Evolutionary conservation across 2,888 invertebrate species (phyloP).

Genomic region (Hipparchia sbordonii): DNA sequence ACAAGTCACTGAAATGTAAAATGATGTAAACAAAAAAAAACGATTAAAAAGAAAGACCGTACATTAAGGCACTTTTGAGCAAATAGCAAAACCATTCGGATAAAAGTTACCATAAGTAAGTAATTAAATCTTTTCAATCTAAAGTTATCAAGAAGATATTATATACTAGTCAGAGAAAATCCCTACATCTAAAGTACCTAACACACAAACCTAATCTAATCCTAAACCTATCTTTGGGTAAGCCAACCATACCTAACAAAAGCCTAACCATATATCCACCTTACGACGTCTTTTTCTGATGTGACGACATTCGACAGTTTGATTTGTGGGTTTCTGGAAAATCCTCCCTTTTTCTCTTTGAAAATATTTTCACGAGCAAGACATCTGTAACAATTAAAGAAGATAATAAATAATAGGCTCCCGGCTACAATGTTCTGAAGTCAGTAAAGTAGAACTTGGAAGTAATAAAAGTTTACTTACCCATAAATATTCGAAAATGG

Average conservation of each 20-base stretch:
- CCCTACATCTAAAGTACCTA: conserved; percentile 43
- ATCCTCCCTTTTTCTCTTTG: conserved; percentile 11
- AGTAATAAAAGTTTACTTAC: conserved; percentile 50
- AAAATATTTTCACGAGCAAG: conserved; percentile 18
- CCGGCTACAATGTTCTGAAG: conserved; percentile 28
- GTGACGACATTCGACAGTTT: background rate
- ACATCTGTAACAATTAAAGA: conserved; percentile 46
- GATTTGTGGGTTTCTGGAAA: conserved; percentile 6
- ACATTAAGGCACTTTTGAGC: conserved; percentile 67
- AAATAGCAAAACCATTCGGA: background rate
- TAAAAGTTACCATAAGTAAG: background rate
- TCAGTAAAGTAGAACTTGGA: conserved; percentile 33
- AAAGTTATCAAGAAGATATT: background rate
- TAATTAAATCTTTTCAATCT: background rate
- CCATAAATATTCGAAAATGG: conserved; percentile 46
- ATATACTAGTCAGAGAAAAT: conserved; percentile 28
- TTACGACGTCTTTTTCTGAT: background rate
- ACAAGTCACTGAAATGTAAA: conserved; percentile 28
- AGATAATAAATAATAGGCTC: conserved; percentile 34
- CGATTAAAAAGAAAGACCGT: conserved; percentile 67
- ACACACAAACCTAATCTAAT: conserved; percentile 45
- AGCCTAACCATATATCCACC: conserved; percentile 16
- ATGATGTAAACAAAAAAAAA: conserved; percentile 55
- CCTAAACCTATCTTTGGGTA: conserved; percentile 62
- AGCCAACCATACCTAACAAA: conserved; percentile 21